These are phyloP conservation scores for Chaetorhynchus papuensis DNA, from an alignment of 2,113 vertebrate genomes.

Conservation along the genomic window DNA sequence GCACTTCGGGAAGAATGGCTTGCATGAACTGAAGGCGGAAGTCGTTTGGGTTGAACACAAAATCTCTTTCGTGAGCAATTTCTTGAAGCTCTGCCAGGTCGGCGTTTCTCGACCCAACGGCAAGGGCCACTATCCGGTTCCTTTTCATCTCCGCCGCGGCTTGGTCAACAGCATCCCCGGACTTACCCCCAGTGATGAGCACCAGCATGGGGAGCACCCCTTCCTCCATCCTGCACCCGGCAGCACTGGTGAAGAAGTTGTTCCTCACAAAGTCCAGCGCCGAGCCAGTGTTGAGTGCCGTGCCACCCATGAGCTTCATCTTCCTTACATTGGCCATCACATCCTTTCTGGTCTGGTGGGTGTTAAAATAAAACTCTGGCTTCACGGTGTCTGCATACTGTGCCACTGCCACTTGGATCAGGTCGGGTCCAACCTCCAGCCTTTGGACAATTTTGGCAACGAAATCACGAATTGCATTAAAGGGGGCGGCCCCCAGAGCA, in stretches of 20 bases:
- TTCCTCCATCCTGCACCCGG: conserved; percentile 78
- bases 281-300: conserved; percentile 78
- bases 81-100: conserved; percentile 75
- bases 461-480: conserved; percentile 82
- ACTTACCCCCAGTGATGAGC: conserved; percentile 85
- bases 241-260: conserved; percentile 76
- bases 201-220: conserved; percentile 84
- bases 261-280: conserved; percentile 83
- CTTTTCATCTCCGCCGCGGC: conserved; percentile 72
- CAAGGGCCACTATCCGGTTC: conserved; percentile 79
- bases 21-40: conserved; percentile 70
- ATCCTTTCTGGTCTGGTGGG: conserved; percentile 66
- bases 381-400: conserved; percentile 77
- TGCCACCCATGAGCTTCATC: conserved; percentile 71
- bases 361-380: conserved; percentile 84
- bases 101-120: conserved; percentile 71
- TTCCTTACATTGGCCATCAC: conserved; percentile 59
- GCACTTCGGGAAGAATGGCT: conserved; percentile 62
- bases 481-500: conserved; percentile 70
- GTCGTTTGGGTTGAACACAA: conserved; percentile 74
- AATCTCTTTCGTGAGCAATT: conserved; percentile 75
- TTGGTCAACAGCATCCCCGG: conserved; percentile 77
- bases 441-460: conserved; percentile 79
- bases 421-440: conserved; percentile 85
- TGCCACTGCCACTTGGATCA: conserved; percentile 85